phyloP scores from a whole-genome alignment of 2,113 vertebrate species.

The Cricetomys ansorgei region DNA sequence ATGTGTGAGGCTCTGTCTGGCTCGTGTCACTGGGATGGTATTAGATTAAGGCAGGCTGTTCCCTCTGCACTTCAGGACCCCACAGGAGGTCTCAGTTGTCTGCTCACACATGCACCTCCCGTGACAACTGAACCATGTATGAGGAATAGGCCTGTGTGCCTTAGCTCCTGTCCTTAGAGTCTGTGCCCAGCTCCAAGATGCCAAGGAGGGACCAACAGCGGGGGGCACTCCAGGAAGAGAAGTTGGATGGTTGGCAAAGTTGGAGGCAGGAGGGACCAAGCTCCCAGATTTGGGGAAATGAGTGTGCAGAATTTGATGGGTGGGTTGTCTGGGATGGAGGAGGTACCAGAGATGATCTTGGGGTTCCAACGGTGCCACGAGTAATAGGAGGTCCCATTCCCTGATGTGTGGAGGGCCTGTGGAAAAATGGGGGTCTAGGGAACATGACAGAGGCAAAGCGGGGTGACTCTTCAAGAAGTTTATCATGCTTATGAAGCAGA shows the following conservation, averaged over 20 bases:
- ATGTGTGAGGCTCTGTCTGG: neutral
- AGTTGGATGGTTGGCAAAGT: neutral
- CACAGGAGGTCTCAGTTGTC: neutral
- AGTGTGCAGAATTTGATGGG: neutral
- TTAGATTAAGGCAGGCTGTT: neutral
- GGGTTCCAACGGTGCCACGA: neutral
- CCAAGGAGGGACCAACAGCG: neutral
- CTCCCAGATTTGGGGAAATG: neutral
- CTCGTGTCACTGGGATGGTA: neutral
- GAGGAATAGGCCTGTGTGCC: neutral
- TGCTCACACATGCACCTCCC: fast-evolving
- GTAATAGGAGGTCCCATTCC: neutral
- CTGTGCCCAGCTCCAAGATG: neutral
- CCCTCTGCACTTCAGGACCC: fast-evolving
- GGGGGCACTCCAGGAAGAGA: neutral
- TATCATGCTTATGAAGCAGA: neutral
- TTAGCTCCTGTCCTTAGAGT: neutral
- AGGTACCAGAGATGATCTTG: neutral
- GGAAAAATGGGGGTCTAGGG: neutral
- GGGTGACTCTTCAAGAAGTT: neutral
- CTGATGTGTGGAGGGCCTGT: neutral
- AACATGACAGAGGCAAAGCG: neutral
- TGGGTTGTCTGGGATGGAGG: neutral
- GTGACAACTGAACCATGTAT: fast-evolving
- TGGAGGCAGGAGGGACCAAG: neutral